Evolutionary conservation across 2,113 vertebrate genomes (phyloP), one percentile per base, ranked within the genome.

Genomic region (Oenanthe melanoleuca): DNA sequence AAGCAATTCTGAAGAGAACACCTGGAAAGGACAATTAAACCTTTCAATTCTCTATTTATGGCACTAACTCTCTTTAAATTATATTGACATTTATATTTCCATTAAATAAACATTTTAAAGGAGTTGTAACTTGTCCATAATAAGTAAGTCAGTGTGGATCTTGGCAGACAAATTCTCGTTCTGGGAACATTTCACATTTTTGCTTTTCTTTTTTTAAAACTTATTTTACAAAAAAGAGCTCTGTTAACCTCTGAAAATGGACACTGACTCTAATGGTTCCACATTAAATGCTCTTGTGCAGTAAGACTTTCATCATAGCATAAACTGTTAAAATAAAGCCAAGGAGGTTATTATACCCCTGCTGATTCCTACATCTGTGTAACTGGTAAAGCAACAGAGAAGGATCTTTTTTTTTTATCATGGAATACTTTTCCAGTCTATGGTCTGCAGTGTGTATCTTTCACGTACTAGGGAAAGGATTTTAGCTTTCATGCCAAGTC

Each of bases 21-120:
- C 79, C 93, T 96, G 74, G 86, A 85, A 94, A 95, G 52, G 60
- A 56, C 60, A 89, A 33, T 88, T 94, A 96, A 94, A 78, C 67
- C 44, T 93, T 88, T 86, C 71, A 75, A 7, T 72, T 64, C 78
- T 72, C 69, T 88, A 50, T 83, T 89, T 85, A 66, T 67, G 42
- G 38, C 44, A 59, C 56, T 80, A 44, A 66, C 28, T 83, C 72
- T 74, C 65, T 88, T 92, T 86, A 93, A 89, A 81, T 88, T 84
- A 52, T 88, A 74, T 75, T 56, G 92, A 70, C 45, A 33, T 93
- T 93, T 92, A 55, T 95, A 65, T 95, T 97, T 97, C 82, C 93
- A 96, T 97, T 96, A 93, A 92, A 88, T 89, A 94, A 97, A 88
- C n/a, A 52, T 95, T 97, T 97, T 96, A 86, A 94, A 94, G 72